phyloP scores from a whole-genome alignment of 2,888 invertebrate species.

The Epinotia demarniana region DNA sequence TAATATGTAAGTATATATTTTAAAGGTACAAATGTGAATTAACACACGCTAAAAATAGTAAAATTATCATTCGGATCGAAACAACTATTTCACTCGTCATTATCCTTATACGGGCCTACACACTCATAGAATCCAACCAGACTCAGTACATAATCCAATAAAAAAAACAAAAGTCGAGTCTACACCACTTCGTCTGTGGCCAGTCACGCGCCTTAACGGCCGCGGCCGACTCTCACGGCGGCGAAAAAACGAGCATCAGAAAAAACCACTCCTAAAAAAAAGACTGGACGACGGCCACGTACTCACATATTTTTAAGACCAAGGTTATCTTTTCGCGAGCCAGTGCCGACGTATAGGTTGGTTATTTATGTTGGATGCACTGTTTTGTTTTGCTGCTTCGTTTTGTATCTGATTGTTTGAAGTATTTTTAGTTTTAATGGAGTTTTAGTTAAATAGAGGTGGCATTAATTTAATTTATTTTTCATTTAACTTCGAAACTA shows the following conservation, averaged over 20 bases:
- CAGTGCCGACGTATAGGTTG: constrained; percentile 48
- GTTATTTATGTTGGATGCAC: constrained; percentile 35
- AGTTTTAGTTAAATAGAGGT: background rate
- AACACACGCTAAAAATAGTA: background rate
- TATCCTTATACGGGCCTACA: background rate
- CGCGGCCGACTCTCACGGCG: constrained; percentile 45
- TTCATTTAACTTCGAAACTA: background rate
- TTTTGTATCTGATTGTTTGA: constrained; percentile 9
- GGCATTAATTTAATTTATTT: background rate
- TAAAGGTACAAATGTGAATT: too few species aligned
- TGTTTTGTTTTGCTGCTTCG: constrained; percentile 25
- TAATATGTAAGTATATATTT: too few species aligned
- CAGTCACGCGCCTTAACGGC: constrained; percentile 47
- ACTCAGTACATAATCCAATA: constrained; percentile 17
- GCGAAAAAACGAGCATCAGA: constrained; percentile 49
- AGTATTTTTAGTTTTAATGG: constrained; percentile 19
- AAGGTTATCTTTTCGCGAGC: constrained; percentile 67
- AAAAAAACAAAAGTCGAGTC: constrained; percentile 33
- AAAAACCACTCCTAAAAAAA: constrained; percentile 46
- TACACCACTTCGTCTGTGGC: constrained; percentile 39
- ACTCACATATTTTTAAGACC: constrained; percentile 64
- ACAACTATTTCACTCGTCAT: background rate
- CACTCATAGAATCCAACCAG: background rate
- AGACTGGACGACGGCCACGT: constrained; percentile 50
- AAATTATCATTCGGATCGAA: background rate